Evolutionary conservation across 2,113 vertebrate genomes (phyloP), one percentile per base, ranked within the genome.

Genomic region (Periophthalmodon schlosseri): DNA sequence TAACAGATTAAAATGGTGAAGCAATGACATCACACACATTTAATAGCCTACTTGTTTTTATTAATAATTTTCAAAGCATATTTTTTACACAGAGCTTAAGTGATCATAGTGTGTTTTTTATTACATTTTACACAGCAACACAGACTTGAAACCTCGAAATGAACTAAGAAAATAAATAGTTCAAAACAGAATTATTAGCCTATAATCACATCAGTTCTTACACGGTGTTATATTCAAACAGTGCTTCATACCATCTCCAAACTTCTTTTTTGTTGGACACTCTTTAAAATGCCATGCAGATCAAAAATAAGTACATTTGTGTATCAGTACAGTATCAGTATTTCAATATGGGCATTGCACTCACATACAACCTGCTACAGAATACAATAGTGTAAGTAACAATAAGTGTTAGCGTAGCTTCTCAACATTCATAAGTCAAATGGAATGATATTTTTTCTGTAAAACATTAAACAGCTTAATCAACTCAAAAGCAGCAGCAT

Each of bases 371-470:
- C 78, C 50, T 74, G 2, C 44, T 72, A 76, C 39, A 69, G 50
- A 79, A 77, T 76, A 84, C 75, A 87, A 74, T 77, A 77, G n/a
- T n/a, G n/a, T n/a, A n/a, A n/a, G n/a, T n/a, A n/a, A n/a, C n/a
- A n/a, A n/a, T n/a, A 54, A 80, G 75, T 76, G 21, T 78, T 65
- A 69, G 57, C 64, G 66, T 67, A 68, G 68, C 79, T 76, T 84
- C 77, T 83, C 78, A 91, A 56, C 83, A 87, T 90, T 91, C 84
- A 92, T 76, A 88, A 82, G 79, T 87, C 80, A 91, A 89, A 86
- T 93, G 91, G 91, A 93, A 93, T 93, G 91, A 88, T 91, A 82
- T 86, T 89, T 76, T 84, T 71, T 85, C 75, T 78, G 84, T 77
- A 76, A 87, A 71, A 86, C 78, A 88, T 88, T 76, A 85, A 81